These are phyloP conservation scores for Chelon labrosus DNA, from an alignment of 2,797 vertebrate species.

Conservation along the genomic window DNA sequence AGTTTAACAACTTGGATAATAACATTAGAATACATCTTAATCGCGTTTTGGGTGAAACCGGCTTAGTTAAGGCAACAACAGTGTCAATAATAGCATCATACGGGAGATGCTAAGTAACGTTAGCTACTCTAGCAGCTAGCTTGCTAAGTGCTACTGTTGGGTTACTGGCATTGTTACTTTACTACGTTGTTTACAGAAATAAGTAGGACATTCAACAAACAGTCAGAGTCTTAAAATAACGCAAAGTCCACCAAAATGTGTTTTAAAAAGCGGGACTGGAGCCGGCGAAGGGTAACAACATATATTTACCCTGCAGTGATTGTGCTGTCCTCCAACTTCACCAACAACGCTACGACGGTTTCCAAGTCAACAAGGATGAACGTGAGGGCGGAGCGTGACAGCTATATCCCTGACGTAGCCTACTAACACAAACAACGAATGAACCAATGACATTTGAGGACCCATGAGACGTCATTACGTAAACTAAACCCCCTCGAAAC, in stretches of 20 bases:
- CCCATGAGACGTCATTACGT: background rate
- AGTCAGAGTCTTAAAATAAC: background rate
- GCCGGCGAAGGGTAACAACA: background rate
- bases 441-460: constrained; percentile 33
- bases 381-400: background rate
- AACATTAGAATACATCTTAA: background rate
- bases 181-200: background rate
- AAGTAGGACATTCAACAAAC: background rate
- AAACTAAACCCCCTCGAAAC: background rate
- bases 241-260: no score
- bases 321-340: constrained; percentile 31
- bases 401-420: constrained; percentile 45
- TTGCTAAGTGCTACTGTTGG: constrained; percentile 46
- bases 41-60: background rate
- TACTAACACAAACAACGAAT: background rate
- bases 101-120: background rate
- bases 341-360: constrained; percentile 66
- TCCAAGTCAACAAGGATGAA: constrained; percentile 68
- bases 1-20: background rate
- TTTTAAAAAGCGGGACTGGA: background rate
- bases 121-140: constrained; percentile 44
- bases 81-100: background rate
- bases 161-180: constrained; percentile 9
- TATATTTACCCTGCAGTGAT: constrained; percentile 47
- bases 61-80: background rate